Base-by-base conservation (phyloP, 2,113 vertebrate genomes). In the Ranitomeya imitator region DNA sequence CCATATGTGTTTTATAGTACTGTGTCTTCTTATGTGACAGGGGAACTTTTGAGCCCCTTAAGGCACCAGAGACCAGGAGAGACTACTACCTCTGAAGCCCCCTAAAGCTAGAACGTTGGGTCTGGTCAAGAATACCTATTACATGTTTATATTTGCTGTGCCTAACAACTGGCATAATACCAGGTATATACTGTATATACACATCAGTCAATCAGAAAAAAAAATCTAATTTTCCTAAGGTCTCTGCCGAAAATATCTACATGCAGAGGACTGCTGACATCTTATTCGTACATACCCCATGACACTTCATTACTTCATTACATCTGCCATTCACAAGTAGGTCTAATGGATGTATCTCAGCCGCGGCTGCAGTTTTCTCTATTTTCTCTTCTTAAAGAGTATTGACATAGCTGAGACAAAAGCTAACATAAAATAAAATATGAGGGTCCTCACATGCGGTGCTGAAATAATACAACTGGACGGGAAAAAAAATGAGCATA, bases 371-470 rank as follows among this genome's bases (percentile, higher is more conserved):
- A 37, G 63, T 7, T 55, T 55, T 31, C 26, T 80, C 63, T 19
- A 87, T 87, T 87, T 80, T 87, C 77, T 80, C 76, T n/a, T 57
- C 60, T 87, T 87, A 71, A 77, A 80, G 80, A 69, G 21, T 87
- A 87, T 87, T 87, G 85, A 80, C 61, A 59, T 79, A 71, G 61
- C 77, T 71, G 52, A 57, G 85, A 59, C 85, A 80, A 71, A 80
- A 79, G 59, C 26, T 15, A 73, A 26, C 61, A 51, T 83, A 67
- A 84, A 26, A 55, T 87, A 80, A 80, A 69, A 80, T 87, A 80
- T 57, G 85, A 87, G 63, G 67, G 51, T 26, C 61, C 52, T 69
- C 77, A 80, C 51, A 80, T 79, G 63, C 85, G 21, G 61, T 7
- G 85, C 77, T 57, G 85, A 65, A 65, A 79, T 71, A 87, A 80